Evolutionary conservation across 2,113 vertebrate genomes (phyloP).

Genomic region (Erythrolamprus reginae): DNA sequence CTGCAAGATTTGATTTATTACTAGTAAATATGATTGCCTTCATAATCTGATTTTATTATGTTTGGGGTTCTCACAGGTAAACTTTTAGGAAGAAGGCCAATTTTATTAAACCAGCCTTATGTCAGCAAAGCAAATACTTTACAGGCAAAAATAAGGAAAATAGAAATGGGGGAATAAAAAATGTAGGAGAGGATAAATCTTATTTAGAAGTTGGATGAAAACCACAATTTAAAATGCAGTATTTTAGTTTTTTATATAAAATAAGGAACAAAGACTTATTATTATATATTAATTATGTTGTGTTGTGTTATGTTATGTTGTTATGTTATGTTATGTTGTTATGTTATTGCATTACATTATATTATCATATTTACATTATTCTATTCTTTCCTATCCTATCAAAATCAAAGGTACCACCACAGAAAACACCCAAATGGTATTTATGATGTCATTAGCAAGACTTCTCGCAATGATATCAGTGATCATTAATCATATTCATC

Average conservation of each 20-base stretch:
- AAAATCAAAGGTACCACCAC: not conserved
- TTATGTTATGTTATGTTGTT: too few species aligned
- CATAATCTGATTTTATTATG: constrained; percentile 99
- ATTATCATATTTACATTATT: too few species aligned
- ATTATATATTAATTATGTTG: too few species aligned
- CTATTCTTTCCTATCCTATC: too few species aligned
- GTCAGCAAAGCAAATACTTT: constrained; percentile 69
- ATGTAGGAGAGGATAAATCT: not conserved
- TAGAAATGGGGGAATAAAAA: not conserved
- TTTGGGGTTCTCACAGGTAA: constrained; percentile 91
- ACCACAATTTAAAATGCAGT: constrained; percentile 24
- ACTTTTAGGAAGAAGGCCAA: constrained; percentile 83
- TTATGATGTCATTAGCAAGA: not conserved
- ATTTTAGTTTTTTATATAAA: not conserved
- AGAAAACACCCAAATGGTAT: not conserved
- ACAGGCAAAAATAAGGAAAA: constrained; percentile 39
- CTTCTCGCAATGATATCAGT: not conserved
- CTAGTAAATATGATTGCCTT: constrained; percentile 95
- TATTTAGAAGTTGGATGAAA: constrained; percentile 43
- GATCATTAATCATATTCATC: too few species aligned
- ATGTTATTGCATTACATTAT: too few species aligned
- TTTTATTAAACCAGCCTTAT: constrained; percentile 87
- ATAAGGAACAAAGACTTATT: not conserved
- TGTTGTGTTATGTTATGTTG: not conserved
- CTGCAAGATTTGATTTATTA: constrained; percentile 96